Percentiles rank a stretch among this genome's conserved stretches.
Evolutionary conservation across 2,797 vertebrate genomes (phyloP).

Genomic region (Fundulus diaphanus): DNA sequence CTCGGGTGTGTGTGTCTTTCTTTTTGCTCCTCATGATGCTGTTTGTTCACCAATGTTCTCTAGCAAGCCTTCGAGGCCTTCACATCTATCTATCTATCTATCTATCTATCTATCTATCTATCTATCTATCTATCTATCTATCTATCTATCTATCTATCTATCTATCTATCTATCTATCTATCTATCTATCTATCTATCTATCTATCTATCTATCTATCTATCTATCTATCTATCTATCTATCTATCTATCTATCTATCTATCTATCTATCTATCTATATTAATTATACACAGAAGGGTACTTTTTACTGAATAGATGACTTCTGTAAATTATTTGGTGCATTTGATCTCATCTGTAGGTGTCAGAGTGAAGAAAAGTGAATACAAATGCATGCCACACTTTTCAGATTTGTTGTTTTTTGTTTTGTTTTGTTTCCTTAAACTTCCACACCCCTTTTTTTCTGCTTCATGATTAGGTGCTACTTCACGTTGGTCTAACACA

Average conservation of each 20-base stretch:
- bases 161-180: too few relatives aligned
- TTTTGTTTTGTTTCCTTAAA: neutral
- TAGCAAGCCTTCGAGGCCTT: neutral
- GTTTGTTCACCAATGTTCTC: neutral
- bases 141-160: too few relatives aligned
- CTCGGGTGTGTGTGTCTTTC: neutral
- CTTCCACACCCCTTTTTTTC: neutral
- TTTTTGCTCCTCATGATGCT: neutral
- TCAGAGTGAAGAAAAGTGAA: neutral
- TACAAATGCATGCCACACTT: neutral
- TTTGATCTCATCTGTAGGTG: neutral
- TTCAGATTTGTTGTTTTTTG: neutral
- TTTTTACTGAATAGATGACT: neutral
- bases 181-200: too few relatives aligned
- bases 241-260: too few relatives aligned
- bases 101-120: too few relatives aligned
- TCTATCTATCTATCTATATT: too few relatives aligned
- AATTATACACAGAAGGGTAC: neutral
- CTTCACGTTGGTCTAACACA: neutral
- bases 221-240: too few relatives aligned
- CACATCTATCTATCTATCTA: too few relatives aligned
- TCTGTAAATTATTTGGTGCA: neutral
- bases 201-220: too few relatives aligned
- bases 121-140: too few relatives aligned
- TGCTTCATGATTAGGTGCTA: neutral